These are phyloP conservation scores for Plebejus anna DNA, from an alignment of 2,888 invertebrate species.

Conservation along the genomic window DNA sequence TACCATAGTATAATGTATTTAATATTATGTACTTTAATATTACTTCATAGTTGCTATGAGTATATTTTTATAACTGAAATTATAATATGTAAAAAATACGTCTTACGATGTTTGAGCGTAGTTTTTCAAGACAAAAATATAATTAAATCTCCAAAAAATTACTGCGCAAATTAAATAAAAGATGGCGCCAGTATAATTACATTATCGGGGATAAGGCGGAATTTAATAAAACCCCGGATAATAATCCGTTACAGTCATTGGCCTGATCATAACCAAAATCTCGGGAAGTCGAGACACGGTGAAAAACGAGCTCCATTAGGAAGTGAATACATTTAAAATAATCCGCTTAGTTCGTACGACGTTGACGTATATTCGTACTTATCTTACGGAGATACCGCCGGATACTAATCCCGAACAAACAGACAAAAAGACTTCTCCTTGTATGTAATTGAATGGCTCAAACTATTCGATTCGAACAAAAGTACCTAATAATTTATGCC, in stretches of 20 bases:
- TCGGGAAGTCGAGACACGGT: slow-evolving; percentile 71
- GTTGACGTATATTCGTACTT: slow-evolving; percentile 80
- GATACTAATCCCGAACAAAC: slow-evolving; percentile 79
- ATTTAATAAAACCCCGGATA: slow-evolving; percentile 65
- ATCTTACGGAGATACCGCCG: slow-evolving; percentile 78
- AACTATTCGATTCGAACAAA: slow-evolving; percentile 70
- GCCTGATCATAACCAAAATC: slow-evolving; percentile 79
- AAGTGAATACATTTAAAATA: slow-evolving; percentile 81
- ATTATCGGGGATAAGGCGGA: slow-evolving; percentile 41
- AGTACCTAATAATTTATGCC: slow-evolving; percentile 77
- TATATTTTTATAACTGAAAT: too few species aligned
- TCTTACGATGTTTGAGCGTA: neutral
- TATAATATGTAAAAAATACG: too few species aligned
- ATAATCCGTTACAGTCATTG: slow-evolving; percentile 71
- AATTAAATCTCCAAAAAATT: neutral
- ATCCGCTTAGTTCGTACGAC: slow-evolving; percentile 78
- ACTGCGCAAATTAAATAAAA: neutral
- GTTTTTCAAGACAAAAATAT: neutral
- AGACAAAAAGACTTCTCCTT: slow-evolving; percentile 77
- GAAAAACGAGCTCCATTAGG: slow-evolving; percentile 80
- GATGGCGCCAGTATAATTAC: slow-evolving; percentile 20
- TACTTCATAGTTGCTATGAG: neutral
- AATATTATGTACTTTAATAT: neutral
- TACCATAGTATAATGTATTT: too few species aligned
- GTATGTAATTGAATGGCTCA: slow-evolving; percentile 73